Evolutionary conservation across 1,140 invertebrate genomes (phyloP).

Genomic region (Sycophila sp.): DNA sequence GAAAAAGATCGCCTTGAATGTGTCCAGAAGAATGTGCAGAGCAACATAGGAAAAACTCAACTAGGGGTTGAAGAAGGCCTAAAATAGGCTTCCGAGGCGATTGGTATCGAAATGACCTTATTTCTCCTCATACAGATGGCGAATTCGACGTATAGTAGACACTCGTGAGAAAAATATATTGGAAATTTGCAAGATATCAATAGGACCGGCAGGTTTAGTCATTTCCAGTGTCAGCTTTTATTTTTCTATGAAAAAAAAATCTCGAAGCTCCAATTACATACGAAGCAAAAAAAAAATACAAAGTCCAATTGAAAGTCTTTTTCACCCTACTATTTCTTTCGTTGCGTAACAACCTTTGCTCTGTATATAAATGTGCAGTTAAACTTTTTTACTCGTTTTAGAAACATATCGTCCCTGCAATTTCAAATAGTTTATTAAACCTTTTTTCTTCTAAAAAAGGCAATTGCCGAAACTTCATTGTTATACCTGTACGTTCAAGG

Average conservation of each 20-base stretch:
- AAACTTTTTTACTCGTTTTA: no score
- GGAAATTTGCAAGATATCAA: conserved; percentile 1
- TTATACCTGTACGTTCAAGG: no score
- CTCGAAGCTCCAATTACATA: not conserved
- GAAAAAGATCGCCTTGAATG: no score
- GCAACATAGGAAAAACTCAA: not conserved
- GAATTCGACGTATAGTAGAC: not conserved
- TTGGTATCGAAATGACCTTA: not conserved
- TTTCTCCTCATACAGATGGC: not conserved
- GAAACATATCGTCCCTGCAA: no score
- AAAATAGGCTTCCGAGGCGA: not conserved
- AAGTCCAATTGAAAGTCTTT: no score
- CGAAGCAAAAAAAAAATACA: not conserved
- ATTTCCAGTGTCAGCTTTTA: no score
- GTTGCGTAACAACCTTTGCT: no score
- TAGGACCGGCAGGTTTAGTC: not conserved
- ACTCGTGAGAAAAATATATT: not conserved
- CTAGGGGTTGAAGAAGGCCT: not conserved
- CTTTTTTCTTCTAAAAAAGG: no score
- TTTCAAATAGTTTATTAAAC: no score
- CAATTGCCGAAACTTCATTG: no score
- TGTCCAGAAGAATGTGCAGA: not conserved
- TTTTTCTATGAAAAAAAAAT: not conserved
- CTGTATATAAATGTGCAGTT: no score
- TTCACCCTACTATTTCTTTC: no score